A percentile compares a stretch with the other conserved stretches of the same genome.
phyloP scores from a whole-genome alignment of 2,797 vertebrate genomes.

The Thaleichthys pacificus region DNA sequence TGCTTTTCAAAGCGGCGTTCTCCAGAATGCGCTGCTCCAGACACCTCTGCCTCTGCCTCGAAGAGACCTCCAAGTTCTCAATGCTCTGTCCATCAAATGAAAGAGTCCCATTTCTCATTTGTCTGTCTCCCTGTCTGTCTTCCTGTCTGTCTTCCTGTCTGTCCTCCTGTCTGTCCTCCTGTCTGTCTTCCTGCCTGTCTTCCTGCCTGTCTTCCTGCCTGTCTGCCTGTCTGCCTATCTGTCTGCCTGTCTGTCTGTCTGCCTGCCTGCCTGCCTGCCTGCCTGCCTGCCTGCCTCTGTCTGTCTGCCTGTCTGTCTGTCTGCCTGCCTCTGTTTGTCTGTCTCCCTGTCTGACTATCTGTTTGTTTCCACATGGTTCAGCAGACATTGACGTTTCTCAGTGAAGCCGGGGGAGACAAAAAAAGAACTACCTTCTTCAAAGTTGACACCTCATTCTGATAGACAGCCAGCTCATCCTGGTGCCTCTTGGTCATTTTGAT shows the following conservation, averaged over 20 bases:
- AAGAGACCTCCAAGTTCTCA: constrained; percentile 61
- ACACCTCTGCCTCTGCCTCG: constrained; percentile 54
- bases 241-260: background rate
- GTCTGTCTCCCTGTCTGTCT: background rate
- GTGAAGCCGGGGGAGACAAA: background rate
- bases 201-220: background rate
- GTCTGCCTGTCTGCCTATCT: background rate
- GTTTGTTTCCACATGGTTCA: background rate
- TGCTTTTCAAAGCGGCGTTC: constrained; percentile 41
- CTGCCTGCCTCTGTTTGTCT: too few species aligned
- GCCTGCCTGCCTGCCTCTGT: background rate
- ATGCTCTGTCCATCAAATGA: constrained; percentile 55
- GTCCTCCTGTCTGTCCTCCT: too few species aligned
- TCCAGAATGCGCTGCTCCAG: constrained; percentile 40
- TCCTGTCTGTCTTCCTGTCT: background rate
- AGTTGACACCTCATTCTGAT: constrained; percentile 54
- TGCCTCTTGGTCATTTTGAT: constrained; percentile 43
- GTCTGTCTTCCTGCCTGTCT: background rate
- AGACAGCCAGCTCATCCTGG: constrained; percentile 35
- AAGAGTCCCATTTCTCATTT: background rate
- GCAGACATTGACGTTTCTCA: background rate
- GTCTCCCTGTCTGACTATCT: background rate
- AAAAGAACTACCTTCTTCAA: constrained; percentile 41
- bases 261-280: background rate
- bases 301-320: background rate